A percentile compares a stretch with the other conserved stretches of the same genome.
Conservation (phyloP, 2,113 vertebrate genomes). For the Climacteris rufus region DNA sequence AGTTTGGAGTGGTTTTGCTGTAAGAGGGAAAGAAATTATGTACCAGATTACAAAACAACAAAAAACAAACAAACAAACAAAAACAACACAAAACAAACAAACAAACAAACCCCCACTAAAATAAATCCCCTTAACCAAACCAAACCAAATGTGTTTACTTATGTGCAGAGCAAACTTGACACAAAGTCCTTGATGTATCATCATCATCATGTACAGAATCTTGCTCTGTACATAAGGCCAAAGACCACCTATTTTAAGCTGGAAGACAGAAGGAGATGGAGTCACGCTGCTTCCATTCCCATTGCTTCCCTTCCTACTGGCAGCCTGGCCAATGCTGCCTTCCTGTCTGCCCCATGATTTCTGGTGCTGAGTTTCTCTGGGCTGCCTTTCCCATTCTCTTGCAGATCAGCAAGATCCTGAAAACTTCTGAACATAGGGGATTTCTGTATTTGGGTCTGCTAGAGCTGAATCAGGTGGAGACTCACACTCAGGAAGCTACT, state of each 20-base stretch:
- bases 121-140: neutral
- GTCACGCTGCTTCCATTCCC: too few relatives aligned
- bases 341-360: neutral
- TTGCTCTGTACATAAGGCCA: neutral
- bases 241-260: neutral
- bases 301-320: too few relatives aligned
- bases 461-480: neutral
- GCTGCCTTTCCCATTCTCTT: neutral
- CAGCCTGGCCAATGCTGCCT: neutral
- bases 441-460: neutral
- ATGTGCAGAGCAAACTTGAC: neutral
- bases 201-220: too few relatives aligned
- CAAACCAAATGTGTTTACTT: neutral
- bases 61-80: too few relatives aligned
- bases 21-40: neutral
- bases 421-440: neutral
- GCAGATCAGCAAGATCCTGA: neutral
- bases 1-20: neutral
- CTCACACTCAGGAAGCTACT: neutral
- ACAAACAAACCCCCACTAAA: too few relatives aligned
- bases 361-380: neutral
- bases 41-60: neutral
- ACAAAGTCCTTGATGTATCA: neutral
- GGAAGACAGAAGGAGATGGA: neutral
- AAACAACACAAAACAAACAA: too few relatives aligned